phyloP scores from a whole-genome alignment of 37 sponge, comb jelly and placozoan genomes.

The Aphrocallistes beatrix region DNA sequence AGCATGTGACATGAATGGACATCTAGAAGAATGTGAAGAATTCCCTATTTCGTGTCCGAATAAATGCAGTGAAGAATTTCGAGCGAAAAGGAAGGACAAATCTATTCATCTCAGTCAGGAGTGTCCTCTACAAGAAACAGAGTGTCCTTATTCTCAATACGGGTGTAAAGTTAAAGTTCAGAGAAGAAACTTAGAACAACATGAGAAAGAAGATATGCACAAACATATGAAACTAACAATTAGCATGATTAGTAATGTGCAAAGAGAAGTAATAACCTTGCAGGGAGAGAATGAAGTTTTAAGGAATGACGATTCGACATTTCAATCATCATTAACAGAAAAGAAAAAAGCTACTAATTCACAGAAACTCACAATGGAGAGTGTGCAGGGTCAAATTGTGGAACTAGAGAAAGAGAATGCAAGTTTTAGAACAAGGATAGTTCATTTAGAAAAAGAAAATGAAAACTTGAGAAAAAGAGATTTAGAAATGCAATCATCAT shows the following conservation, averaged over 20 bases:
- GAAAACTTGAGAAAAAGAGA: not conserved
- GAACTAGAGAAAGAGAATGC: too few relatives aligned
- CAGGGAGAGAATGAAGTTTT: too few relatives aligned
- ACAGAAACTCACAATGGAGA: too few relatives aligned
- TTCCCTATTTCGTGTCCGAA: slow-evolving; percentile 2
- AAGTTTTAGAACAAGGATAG: too few relatives aligned
- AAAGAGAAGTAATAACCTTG: too few relatives aligned
- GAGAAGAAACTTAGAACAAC: too few relatives aligned
- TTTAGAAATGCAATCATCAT: not conserved
- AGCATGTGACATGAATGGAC: not conserved
- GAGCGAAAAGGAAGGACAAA: not conserved
- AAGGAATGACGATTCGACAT: too few relatives aligned
- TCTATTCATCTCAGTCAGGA: not conserved
- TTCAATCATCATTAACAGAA: not conserved
- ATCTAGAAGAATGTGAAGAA: not conserved
- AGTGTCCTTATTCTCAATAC: not conserved
- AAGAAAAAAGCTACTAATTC: not conserved
- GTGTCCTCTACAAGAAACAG: not conserved
- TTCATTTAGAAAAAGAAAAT: too few relatives aligned
- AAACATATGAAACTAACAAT: not conserved
- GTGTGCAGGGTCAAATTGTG: too few relatives aligned
- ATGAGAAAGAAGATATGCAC: not conserved
- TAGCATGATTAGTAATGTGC: too few relatives aligned
- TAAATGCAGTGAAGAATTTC: not conserved
- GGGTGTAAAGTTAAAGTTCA: not conserved